Conservation (phyloP, 2,797 vertebrate species). For the Lacerta bilineata region DNA sequence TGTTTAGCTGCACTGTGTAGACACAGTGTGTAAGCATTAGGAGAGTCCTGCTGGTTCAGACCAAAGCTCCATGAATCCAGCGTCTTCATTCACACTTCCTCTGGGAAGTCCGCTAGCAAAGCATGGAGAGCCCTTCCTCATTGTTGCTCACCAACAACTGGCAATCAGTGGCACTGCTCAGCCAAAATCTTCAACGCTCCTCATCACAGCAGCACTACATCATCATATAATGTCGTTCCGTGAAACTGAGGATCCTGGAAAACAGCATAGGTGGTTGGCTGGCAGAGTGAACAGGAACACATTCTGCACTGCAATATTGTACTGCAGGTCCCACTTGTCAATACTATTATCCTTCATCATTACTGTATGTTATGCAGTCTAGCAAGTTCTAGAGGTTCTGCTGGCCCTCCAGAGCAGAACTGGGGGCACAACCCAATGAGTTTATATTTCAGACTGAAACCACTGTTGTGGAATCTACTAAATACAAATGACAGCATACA, state of each 20-base stretch:
- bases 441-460: no score
- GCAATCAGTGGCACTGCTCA: background rate
- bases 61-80: background rate
- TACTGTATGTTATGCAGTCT: background rate
- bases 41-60: background rate
- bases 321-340: no score
- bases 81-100: background rate
- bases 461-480: no score
- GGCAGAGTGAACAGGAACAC: no score
- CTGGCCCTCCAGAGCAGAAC: no score
- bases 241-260: no score
- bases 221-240: background rate
- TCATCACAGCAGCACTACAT: background rate
- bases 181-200: background rate
- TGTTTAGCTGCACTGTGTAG: slow-evolving; percentile 52
- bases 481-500: no score
- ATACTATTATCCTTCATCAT: background rate
- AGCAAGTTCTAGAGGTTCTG: no score
- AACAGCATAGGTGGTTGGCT: no score
- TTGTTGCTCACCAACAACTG: background rate
- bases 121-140: background rate
- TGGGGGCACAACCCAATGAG: no score
- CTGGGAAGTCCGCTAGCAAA: background rate
- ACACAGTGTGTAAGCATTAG: background rate
- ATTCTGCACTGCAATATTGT: no score